Percentiles rank a stretch among this genome's conserved stretches.
phyloP scores from a whole-genome alignment of 2,888 invertebrate genomes.

The Rhaphigaster nebulosa region DNA sequence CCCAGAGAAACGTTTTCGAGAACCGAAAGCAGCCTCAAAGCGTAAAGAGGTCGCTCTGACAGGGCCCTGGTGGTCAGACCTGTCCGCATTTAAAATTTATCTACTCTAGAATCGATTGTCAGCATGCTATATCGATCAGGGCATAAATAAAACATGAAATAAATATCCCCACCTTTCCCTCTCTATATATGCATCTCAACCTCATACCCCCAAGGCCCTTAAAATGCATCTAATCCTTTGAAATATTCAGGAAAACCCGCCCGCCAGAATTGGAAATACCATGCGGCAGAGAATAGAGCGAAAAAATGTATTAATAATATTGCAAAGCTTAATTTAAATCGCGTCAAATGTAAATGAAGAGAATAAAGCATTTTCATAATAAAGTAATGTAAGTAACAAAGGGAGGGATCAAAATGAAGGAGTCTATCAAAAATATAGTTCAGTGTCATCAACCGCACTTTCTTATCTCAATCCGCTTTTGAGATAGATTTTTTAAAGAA shows the following conservation, averaged over 20 bases:
- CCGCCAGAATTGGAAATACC: background rate
- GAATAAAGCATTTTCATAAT: too few species aligned
- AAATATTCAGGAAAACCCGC: background rate
- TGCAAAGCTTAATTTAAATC: too few species aligned
- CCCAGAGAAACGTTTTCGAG: background rate
- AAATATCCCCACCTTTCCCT: background rate
- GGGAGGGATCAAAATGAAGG: too few species aligned
- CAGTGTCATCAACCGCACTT: too few species aligned
- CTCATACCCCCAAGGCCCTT: background rate
- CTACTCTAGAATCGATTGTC: conserved; percentile 15
- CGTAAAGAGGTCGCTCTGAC: background rate
- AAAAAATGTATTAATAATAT: too few species aligned
- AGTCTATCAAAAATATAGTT: too few species aligned
- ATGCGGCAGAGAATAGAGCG: too few species aligned
- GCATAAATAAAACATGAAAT: conserved; percentile 39
- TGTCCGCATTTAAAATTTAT: conserved; percentile 6
- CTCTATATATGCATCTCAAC: background rate
- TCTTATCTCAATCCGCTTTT: too few species aligned
- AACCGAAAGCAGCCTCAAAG: background rate
- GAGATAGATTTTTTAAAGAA: too few species aligned
- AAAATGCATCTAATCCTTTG: background rate
- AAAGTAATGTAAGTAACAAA: too few species aligned
- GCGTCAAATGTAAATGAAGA: too few species aligned
- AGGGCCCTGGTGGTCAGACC: background rate
- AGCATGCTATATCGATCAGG: conserved; percentile 24